Conservation (phyloP, 1,140 invertebrate genomes). For the Mesaphorura yosii region DNA sequence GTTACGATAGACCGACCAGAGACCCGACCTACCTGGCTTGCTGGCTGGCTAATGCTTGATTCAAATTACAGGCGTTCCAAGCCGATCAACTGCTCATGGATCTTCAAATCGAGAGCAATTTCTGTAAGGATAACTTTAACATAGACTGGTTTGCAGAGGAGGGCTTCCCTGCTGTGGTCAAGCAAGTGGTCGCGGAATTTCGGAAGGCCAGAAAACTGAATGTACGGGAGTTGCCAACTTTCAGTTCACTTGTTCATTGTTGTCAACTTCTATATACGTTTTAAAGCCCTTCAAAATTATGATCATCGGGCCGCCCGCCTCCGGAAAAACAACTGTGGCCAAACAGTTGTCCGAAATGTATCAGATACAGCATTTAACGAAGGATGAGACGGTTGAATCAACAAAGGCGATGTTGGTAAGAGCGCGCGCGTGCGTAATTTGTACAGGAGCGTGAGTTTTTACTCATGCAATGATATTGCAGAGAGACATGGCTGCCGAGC, state of each 20-base stretch:
- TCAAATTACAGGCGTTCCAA: constrained; percentile 25
- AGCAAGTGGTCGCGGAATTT: constrained; percentile 49
- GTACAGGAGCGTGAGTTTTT: too few relatives aligned
- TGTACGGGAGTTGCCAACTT: constrained; percentile 8
- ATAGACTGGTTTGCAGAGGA: constrained; percentile 49
- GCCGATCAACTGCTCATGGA: constrained; percentile 36
- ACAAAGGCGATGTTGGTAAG: constrained; percentile 18
- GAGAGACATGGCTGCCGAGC: constrained; percentile 12
- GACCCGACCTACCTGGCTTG: too few relatives aligned
- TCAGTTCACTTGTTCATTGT: background rate
- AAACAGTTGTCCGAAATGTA: constrained; percentile 43
- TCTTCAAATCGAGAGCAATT: constrained; percentile 52
- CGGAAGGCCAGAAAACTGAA: constrained; percentile 46
- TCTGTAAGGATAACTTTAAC: constrained; percentile 50
- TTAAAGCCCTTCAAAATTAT: constrained; percentile 49
- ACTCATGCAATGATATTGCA: constrained; percentile 8
- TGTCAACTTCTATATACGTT: constrained; percentile 23
- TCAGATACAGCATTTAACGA: constrained; percentile 24
- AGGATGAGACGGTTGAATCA: constrained; percentile 9
- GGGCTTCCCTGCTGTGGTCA: constrained; percentile 50
- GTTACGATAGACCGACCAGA: too few relatives aligned
- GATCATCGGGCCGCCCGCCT: constrained; percentile 56
- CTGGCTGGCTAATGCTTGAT: too few relatives aligned
- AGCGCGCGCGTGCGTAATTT: too few relatives aligned
- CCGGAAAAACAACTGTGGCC: constrained; percentile 53